Conservation (phyloP, 2,113 vertebrate genomes). For the Alosa alosa region DNA sequence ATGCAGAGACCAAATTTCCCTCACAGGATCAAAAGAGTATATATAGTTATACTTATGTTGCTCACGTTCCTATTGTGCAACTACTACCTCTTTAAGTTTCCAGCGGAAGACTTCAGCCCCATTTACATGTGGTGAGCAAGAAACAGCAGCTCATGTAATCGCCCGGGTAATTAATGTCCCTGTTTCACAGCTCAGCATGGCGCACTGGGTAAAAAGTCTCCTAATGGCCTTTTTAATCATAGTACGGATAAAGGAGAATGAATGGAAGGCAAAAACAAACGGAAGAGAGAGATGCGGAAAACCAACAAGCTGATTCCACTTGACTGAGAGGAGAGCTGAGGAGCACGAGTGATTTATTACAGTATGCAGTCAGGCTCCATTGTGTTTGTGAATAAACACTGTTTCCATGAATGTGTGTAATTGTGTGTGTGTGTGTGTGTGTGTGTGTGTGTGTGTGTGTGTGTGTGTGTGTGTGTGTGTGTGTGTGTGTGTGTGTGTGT, state of each 20-base stretch:
- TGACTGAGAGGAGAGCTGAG: not conserved
- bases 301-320: not conserved
- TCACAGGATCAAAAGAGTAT: too few relatives aligned
- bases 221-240: constrained; percentile 38
- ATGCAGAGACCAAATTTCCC: too few relatives aligned
- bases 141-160: constrained; percentile 25
- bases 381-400: not conserved
- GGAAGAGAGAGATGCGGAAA: not conserved
- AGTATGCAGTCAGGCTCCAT: not conserved
- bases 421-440: not conserved
- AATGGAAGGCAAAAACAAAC: constrained; percentile 5
- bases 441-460: not conserved
- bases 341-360: not conserved
- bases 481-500: not conserved
- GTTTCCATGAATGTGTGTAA: not conserved
- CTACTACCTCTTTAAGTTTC: not conserved
- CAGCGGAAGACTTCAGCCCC: not conserved
- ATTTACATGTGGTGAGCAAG: constrained; percentile 31
- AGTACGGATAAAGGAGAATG: not conserved
- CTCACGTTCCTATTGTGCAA: not conserved
- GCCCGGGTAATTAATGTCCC: constrained; percentile 37
- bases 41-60: too few relatives aligned
- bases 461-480: not conserved
- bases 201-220: not conserved
- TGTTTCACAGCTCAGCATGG: constrained; percentile 28